These are phyloP conservation scores for Pteropus rufus DNA, from an alignment of 2,797 vertebrate genomes.

Conservation along the genomic window DNA sequence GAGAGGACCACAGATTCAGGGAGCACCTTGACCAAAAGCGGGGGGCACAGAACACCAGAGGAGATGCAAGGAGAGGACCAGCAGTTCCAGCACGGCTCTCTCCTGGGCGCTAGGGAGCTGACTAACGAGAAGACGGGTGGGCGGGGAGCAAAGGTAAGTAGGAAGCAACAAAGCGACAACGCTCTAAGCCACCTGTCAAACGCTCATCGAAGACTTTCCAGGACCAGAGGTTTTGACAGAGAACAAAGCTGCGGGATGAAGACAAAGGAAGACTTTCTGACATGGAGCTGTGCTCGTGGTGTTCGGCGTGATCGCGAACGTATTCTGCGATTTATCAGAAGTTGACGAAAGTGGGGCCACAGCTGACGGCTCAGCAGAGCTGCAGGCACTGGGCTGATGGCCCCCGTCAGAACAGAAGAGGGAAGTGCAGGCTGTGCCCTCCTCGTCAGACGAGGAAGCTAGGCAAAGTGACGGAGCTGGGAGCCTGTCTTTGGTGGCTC, in stretches of 20 bases:
- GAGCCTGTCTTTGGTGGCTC: neutral
- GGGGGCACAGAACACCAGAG: neutral
- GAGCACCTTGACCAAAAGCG: neutral
- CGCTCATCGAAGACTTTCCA: neutral
- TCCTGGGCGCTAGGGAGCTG: too few relatives aligned
- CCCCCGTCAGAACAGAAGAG: too few relatives aligned
- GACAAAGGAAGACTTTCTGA: neutral
- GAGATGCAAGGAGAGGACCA: too few relatives aligned
- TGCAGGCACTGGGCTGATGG: neutral
- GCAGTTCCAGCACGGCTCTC: neutral
- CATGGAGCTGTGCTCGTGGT: neutral
- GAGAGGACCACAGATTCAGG: neutral
- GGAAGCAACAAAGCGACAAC: neutral
- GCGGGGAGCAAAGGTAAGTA: neutral
- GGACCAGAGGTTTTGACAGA: neutral
- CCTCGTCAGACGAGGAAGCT: neutral
- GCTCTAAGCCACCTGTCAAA: neutral
- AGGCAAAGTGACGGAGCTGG: neutral
- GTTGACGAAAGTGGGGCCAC: neutral
- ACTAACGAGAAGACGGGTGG: neutral
- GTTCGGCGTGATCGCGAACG: neutral
- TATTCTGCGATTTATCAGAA: neutral
- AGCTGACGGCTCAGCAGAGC: neutral
- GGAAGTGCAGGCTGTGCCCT: neutral
- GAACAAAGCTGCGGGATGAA: neutral